These are phyloP conservation scores for Asarcornis scutulata DNA, from an alignment of 2,113 vertebrate genomes.

Conservation along the genomic window DNA sequence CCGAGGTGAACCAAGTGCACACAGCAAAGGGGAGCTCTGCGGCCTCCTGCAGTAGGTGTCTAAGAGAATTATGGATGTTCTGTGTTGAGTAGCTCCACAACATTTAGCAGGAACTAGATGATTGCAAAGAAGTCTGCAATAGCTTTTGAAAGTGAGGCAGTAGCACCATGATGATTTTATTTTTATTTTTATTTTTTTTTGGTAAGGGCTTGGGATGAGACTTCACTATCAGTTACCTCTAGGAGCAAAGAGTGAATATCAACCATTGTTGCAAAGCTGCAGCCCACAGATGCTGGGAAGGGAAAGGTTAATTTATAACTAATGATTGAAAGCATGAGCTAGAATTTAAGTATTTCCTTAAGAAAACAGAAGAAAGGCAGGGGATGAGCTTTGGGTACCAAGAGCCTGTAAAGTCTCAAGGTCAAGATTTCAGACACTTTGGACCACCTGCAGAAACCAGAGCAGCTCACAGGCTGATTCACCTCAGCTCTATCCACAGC, in stretches of 20 bases:
- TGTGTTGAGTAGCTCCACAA: not conserved
- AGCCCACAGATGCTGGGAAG: not conserved
- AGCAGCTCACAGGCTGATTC: accelerated
- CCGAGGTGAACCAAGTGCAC: not conserved
- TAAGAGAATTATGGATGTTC: not conserved
- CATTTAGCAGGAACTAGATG: not conserved
- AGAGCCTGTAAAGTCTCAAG: not conserved
- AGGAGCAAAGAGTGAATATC: not conserved
- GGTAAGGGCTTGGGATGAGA: not conserved
- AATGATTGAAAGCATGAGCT: not conserved
- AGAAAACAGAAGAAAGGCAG: not conserved
- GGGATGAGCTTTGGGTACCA: not conserved
- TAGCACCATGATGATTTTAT: no score
- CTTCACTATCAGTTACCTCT: not conserved
- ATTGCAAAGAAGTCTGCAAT: not conserved
- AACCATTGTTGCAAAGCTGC: not conserved
- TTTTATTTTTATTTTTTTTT: not conserved
- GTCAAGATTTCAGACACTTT: not conserved
- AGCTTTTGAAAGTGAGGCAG: not conserved
- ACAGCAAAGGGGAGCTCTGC: not conserved
- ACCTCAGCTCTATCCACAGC: not conserved
- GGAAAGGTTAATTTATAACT: no score
- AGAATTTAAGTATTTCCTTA: not conserved
- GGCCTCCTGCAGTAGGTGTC: not conserved
- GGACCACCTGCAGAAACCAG: accelerated